Conservation (phyloP, 2,113 vertebrate genomes). For the Vimba vimba region DNA sequence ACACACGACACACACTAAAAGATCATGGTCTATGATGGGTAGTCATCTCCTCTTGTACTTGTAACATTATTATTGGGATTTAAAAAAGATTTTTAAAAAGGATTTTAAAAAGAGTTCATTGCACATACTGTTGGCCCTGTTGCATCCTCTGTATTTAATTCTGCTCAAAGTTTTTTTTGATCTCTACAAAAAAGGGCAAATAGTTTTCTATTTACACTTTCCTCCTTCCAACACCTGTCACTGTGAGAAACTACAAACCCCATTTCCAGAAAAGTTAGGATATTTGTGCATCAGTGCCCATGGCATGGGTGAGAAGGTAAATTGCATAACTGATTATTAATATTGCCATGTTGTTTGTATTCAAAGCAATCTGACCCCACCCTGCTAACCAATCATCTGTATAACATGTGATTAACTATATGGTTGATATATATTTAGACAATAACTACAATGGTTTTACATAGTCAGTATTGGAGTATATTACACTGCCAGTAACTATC, state of each 20-base stretch:
- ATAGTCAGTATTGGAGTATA: not conserved
- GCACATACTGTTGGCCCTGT: not conserved
- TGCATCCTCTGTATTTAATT: not conserved
- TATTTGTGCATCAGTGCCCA: too few species aligned
- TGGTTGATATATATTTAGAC: not conserved
- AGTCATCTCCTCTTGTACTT: not conserved
- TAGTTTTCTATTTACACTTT: not conserved
- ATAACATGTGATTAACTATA: not conserved
- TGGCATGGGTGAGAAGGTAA: too few species aligned
- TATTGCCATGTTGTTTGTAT: not conserved
- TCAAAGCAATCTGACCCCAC: not conserved
- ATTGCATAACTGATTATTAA: not conserved
- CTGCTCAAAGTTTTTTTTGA: not conserved
- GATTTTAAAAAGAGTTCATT: not conserved
- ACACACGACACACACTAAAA: too few species aligned
- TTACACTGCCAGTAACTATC: not conserved
- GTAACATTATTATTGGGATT: not conserved
- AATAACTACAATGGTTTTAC: not conserved
- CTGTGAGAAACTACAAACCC: not conserved
- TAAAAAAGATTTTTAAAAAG: too few species aligned
- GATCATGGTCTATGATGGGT: not conserved
- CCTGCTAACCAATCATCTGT: not conserved
- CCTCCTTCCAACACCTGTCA: not conserved
- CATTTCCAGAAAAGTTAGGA: too few species aligned
- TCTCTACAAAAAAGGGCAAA: not conserved